Conservation (phyloP, 2,888 invertebrate genomes). For the Idaea dimidiata region DNA sequence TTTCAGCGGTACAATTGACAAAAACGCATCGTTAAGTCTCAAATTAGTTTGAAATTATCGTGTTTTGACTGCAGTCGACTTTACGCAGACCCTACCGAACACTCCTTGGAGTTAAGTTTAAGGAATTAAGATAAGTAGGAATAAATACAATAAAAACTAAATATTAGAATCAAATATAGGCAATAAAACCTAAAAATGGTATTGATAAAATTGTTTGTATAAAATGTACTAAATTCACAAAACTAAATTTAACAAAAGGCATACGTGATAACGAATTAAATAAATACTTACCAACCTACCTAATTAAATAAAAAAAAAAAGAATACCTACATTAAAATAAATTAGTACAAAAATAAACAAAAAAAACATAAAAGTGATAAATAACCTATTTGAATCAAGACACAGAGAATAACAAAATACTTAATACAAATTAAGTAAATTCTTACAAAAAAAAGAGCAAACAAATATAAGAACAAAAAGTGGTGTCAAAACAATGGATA, state of each 20-base stretch:
- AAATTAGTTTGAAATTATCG: slow-evolving; percentile 68
- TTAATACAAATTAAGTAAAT: not conserved
- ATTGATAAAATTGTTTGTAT: too few relatives aligned
- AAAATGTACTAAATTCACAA: too few relatives aligned
- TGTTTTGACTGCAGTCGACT: slow-evolving; percentile 34
- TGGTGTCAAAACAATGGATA: slow-evolving; percentile 37
- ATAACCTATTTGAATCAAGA: too few relatives aligned
- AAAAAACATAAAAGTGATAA: too few relatives aligned
- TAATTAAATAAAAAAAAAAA: too few relatives aligned
- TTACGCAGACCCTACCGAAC: not conserved
- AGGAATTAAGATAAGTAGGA: not conserved
- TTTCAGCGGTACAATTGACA: slow-evolving; percentile 73
- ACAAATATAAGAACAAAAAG: not conserved
- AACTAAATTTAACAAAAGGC: too few relatives aligned
- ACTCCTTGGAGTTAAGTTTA: not conserved
- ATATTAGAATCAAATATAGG: not conserved
- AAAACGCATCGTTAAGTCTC: slow-evolving; percentile 71
- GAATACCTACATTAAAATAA: too few relatives aligned
- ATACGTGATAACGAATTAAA: too few relatives aligned
- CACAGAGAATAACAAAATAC: too few relatives aligned
- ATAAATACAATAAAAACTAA: not conserved
- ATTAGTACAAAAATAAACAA: too few relatives aligned
- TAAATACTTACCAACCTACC: too few relatives aligned
- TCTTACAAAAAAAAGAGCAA: not conserved
- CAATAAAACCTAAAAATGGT: not conserved